phyloP scores from a whole-genome alignment of 2,797 vertebrate species.

The Rhinogobio ventralis region DNA sequence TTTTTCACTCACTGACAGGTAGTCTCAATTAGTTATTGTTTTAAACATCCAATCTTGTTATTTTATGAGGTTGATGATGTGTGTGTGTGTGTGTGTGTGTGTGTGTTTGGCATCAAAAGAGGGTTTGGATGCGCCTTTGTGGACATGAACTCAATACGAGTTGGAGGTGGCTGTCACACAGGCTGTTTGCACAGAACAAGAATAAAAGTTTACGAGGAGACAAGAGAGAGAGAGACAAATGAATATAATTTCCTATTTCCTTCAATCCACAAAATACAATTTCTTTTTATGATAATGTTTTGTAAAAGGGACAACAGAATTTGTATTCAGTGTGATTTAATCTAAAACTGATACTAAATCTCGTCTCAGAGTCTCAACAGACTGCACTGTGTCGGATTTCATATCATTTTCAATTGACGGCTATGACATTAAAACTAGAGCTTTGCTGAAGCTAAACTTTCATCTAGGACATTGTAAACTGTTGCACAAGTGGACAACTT shows the following conservation, averaged over 20 bases:
- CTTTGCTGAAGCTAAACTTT: background rate
- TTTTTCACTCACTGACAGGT: background rate
- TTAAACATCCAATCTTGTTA: conserved; percentile 16
- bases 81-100: too few relatives aligned
- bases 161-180: background rate
- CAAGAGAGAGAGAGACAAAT: background rate
- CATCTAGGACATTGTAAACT: background rate
- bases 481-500: background rate
- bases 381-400: background rate
- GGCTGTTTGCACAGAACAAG: background rate
- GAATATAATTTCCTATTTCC: background rate
- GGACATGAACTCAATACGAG: background rate
- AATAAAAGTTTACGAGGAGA: background rate
- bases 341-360: background rate
- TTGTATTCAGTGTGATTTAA: background rate
- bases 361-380: background rate
- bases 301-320: conserved; percentile 28
- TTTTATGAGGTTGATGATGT: background rate
- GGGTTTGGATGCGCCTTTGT: background rate
- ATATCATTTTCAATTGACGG: background rate
- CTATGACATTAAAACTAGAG: background rate
- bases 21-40: conserved; percentile 20
- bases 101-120: background rate
- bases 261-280: background rate
- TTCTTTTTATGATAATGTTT: background rate